Conservation (phyloP, 2,113 vertebrate species). For the Mus musculus region DNA sequence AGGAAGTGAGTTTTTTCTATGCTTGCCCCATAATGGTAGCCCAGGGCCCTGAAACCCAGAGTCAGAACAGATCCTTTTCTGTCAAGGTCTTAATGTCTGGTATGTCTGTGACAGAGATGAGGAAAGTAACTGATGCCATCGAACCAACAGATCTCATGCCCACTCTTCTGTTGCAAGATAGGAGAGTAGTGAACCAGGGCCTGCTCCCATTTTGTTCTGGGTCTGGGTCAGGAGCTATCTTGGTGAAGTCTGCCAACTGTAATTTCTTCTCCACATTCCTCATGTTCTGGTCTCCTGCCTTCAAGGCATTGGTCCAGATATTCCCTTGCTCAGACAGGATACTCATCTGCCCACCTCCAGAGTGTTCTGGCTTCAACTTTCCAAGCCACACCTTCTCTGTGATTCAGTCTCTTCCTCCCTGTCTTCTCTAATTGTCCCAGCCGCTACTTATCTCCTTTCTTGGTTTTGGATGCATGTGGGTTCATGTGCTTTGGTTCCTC, state of each 20-base stretch:
- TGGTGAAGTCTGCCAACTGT: neutral
- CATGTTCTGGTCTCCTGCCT: no score
- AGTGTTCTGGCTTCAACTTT: neutral
- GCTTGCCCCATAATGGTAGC: neutral
- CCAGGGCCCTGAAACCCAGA: neutral
- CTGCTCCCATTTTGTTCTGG: neutral
- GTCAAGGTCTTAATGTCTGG: neutral
- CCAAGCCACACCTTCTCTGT: neutral
- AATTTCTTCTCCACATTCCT: neutral
- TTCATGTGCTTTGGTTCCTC: rapidly evolving
- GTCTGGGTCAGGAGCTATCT: neutral
- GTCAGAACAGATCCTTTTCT: neutral
- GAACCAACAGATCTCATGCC: neutral
- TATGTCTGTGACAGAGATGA: neutral
- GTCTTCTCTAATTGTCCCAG: neutral
- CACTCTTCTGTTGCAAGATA: neutral
- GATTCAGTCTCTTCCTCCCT: neutral
- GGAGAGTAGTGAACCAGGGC: no score
- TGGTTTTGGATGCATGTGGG: neutral
- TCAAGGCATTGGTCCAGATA: neutral
- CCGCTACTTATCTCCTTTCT: neutral
- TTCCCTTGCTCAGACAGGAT: neutral
- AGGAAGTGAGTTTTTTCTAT: neutral
- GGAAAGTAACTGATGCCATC: no score
- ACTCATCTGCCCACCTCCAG: neutral